Base-by-base conservation (phyloP, 2,888 invertebrate genomes). In the Melinaea menophilus region DNA sequence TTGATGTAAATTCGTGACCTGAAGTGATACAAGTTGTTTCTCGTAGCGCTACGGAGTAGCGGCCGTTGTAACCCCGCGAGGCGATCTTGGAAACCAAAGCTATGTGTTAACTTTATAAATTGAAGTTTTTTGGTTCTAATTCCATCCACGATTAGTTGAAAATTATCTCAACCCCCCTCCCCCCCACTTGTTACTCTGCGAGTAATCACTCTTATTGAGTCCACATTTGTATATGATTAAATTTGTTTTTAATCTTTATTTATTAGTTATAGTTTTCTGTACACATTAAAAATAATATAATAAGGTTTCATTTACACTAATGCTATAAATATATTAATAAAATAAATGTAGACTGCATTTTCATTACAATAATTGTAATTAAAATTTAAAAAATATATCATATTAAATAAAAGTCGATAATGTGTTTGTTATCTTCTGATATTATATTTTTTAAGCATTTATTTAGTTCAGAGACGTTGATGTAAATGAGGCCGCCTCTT, bases 401-500 rank as follows among this genome's bases (percentile, higher is more conserved):
- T 51, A 51, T 51, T n/a, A 31, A 51, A 11, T 31, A 22, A 31
- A 2, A 22, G 3, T 12, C 31, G 31, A 31, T 31, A 48, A 22
- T 48, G 2, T 46, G 7, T 51, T 5, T 51, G 31, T 51, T 41
- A 41, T 41, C 41, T 9, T 9, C 41, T 41, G 41, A 41, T 41
- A 37, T 37, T 37, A 41, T 41, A 9, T 41, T 3, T 41, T 9
- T 22, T 5, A 51, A 51, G 51, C 51, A 51, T 51, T 51, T 51
- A 22, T 31, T 31, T 51, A 9, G 9, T 31, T 31, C 31, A 22
- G 31, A 7, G 31, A 9, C 31, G 51, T 31, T 31, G 84, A 79
- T 79, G 81, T 79, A 86, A 87, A 83, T 84, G 88, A 84, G 87
- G 87, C 90, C 90, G 90, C 88, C 89, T 90, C 85, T 77, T 80